Evolutionary conservation across 2,888 invertebrate genomes (phyloP), one percentile per base, ranked within the genome.

Genomic region (Aporophyla lueneburgensis): DNA sequence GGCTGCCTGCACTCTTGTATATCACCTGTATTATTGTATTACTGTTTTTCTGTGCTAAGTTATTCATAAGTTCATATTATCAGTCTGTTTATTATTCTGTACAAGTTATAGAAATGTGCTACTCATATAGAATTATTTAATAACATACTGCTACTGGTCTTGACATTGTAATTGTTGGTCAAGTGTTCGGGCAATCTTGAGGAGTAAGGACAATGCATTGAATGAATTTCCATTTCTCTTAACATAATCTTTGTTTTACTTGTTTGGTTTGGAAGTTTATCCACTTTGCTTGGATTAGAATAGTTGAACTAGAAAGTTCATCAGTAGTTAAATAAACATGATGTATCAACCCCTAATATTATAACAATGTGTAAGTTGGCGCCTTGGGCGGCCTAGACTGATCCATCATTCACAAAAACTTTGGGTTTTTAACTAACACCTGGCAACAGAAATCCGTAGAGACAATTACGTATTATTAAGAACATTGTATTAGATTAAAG

Each of bases 121-220:
- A 81, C 83, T 78, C 81, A 72, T 81, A 70, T 56, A 71, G 85
- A 83, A 83, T 83, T 70, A 72, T 81, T 83, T 74, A 78, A 81
- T 84, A 83, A 74, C 62, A 68, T 16, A 46, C 49, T 71, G 1
- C 21, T n/a, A n/a, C 46, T 71, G 78, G 40, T 58, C 71, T 80
- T 84, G 84, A 80, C 84, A 83, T 77, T 84, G 83, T 77, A 46
- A 46, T 27, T 68, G 79, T 21, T 24, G 54, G 16, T 63, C 6
- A 10, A 51, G 5, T 51, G 9, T 56, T 49, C 24, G 6, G 10
- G 54, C 49, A 58, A 71, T 80, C 84, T 80, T 73, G 69, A 72
- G 27, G 12, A n/a, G 16, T 43, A n/a, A 46, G 81, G 70, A 2
- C 61, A 40, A 1, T 74, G 65, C 46, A 54, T 27, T 59, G 40